Evolutionary conservation across 2,797 vertebrate species (phyloP).

Genomic region (Hippocampus kuda): DNA sequence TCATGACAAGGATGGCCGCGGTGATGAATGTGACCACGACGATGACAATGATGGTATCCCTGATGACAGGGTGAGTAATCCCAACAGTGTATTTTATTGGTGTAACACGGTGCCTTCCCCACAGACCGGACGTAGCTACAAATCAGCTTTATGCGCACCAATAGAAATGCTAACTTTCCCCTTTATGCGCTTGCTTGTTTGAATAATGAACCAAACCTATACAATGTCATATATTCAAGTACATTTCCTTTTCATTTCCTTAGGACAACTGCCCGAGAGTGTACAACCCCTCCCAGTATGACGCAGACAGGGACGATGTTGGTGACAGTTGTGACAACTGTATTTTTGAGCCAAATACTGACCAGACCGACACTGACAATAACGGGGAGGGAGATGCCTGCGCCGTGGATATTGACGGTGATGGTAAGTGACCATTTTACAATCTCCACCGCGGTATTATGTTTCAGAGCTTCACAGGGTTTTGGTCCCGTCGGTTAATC

Average conservation of each 20-base stretch:
- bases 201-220: not conserved
- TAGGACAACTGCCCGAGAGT: constrained; percentile 95
- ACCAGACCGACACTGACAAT: constrained; percentile 91
- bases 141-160: constrained; percentile 27
- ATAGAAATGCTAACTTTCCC: not conserved
- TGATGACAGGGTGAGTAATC: constrained; percentile 84
- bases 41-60: constrained; percentile 93
- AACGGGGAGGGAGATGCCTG: constrained; percentile 97
- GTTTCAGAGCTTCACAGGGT: not conserved
- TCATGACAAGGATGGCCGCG: constrained; percentile 92
- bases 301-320: constrained; percentile 90
- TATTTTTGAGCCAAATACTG: constrained; percentile 88
- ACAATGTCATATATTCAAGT: not conserved
- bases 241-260: constrained; percentile 27
- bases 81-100: constrained; percentile 39
- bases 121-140: constrained; percentile 50
- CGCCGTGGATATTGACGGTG: constrained; percentile 94
- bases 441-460: not conserved
- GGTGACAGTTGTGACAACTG: constrained; percentile 97
- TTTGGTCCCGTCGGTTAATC: constrained; percentile 12
- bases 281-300: constrained; percentile 94
- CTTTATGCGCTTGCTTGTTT: not conserved
- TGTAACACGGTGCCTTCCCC: constrained; percentile 29
- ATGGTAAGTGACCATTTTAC: constrained; percentile 69
- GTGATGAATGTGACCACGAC: constrained; percentile 92